Conservation (phyloP, 2,888 invertebrate species). For the Yponomeuta sedellus region DNA sequence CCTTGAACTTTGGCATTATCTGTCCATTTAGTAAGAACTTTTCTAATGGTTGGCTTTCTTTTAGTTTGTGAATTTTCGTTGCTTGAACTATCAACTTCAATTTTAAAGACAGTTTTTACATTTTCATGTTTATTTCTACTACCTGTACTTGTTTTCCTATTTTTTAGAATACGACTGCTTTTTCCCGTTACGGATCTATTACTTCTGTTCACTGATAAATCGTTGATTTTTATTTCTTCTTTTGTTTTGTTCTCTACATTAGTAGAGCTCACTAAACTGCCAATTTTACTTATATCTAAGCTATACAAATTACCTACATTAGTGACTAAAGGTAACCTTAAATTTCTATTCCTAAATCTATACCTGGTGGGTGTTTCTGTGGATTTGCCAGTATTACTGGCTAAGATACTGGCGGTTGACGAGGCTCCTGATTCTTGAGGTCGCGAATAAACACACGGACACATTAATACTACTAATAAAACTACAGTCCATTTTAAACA, state of each 20-base stretch:
- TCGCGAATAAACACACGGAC: constrained; percentile 51
- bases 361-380: constrained; percentile 60
- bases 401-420: constrained; percentile 26
- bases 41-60: constrained; percentile 54
- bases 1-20: constrained; percentile 65
- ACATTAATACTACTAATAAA: constrained; percentile 54
- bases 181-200: constrained; percentile 18
- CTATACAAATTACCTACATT: constrained; percentile 19
- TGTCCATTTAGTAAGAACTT: constrained; percentile 72
- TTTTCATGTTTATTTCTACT: constrained; percentile 29
- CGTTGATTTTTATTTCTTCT: constrained; percentile 16
- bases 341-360: constrained; percentile 28
- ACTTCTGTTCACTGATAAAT: constrained; percentile 11
- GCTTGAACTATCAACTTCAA: constrained; percentile 19
- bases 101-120: constrained; percentile 26
- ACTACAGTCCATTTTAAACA: constrained; percentile 65
- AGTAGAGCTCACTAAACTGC: neutral
- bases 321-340: constrained; percentile 36
- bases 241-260: neutral
- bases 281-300: constrained; percentile 13
- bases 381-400: constrained; percentile 39
- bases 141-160: constrained; percentile 24
- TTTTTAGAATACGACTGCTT: constrained; percentile 14
- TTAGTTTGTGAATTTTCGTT: constrained; percentile 23
- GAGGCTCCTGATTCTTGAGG: constrained; percentile 47